phyloP scores from a whole-genome alignment of 2,113 vertebrate genomes.

The Rattus rattus region DNA sequence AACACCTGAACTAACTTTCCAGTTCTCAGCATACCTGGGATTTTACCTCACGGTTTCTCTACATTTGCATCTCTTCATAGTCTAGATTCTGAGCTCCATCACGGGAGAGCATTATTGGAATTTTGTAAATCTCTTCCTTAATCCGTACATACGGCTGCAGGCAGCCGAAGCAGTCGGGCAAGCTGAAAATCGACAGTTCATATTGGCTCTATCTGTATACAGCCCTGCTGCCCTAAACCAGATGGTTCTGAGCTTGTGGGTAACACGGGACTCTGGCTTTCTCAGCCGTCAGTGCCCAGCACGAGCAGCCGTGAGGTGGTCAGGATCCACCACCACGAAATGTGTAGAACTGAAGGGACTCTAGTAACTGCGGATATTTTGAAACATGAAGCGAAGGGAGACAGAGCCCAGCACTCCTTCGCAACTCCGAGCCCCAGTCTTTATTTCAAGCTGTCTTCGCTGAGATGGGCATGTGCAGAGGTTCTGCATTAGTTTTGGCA shows the following conservation, averaged over 20 bases:
- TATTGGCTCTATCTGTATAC: background rate
- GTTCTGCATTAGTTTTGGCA: background rate
- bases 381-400: background rate
- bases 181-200: background rate
- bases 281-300: background rate
- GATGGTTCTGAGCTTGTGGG: background rate
- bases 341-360: background rate
- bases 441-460: background rate
- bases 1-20: background rate
- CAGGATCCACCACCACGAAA: background rate
- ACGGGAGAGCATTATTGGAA: background rate
- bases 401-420: background rate
- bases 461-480: background rate
- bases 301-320: background rate
- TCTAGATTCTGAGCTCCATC: background rate
- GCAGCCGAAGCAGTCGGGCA: background rate
- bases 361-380: background rate
- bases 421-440: background rate
- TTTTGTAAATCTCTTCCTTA: background rate
- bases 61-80: rapidly evolving
- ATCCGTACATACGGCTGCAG: background rate
- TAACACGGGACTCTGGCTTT: background rate
- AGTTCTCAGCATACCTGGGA: background rate
- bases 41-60: background rate
- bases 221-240: background rate